Evolutionary conservation across 2,113 vertebrate species (phyloP).

Genomic region (Rhinopomastus cyanomelas): DNA sequence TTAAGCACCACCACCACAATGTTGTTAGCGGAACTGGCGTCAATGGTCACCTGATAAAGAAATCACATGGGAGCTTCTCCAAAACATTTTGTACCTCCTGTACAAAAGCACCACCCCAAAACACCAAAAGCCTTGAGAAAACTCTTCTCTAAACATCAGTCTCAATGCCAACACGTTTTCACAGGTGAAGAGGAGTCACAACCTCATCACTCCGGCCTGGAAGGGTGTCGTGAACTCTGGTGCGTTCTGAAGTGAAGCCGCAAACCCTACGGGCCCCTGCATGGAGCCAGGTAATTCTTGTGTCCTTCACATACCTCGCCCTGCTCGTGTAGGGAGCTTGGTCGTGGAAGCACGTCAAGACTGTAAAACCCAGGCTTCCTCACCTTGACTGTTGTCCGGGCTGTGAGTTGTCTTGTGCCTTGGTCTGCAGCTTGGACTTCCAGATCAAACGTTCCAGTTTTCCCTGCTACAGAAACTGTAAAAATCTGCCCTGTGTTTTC

Average conservation of each 20-base stretch:
- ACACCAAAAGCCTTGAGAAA: neutral
- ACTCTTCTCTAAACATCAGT: neutral
- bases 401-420: slow-evolving; percentile 33
- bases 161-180: neutral
- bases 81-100: neutral
- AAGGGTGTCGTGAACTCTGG: neutral
- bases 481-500: slow-evolving; percentile 73
- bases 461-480: slow-evolving; percentile 62
- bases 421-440: slow-evolving; percentile 71
- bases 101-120: neutral
- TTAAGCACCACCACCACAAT: slow-evolving; percentile 69
- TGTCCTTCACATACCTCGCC: neutral
- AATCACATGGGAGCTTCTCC: neutral
- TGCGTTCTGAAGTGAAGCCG: too few relatives aligned
- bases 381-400: slow-evolving; percentile 64
- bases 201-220: neutral
- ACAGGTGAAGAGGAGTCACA: neutral
- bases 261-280: too few relatives aligned
- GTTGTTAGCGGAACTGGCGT: slow-evolving; percentile 49
- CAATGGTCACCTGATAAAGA: slow-evolving; percentile 67
- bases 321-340: neutral
- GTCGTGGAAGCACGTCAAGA: neutral
- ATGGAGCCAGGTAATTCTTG: neutral
- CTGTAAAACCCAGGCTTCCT: neutral
- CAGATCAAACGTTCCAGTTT: neutral